Evolutionary conservation across 2,888 invertebrate species (phyloP).

Genomic region (Scelioninae gen. 1): DNA sequence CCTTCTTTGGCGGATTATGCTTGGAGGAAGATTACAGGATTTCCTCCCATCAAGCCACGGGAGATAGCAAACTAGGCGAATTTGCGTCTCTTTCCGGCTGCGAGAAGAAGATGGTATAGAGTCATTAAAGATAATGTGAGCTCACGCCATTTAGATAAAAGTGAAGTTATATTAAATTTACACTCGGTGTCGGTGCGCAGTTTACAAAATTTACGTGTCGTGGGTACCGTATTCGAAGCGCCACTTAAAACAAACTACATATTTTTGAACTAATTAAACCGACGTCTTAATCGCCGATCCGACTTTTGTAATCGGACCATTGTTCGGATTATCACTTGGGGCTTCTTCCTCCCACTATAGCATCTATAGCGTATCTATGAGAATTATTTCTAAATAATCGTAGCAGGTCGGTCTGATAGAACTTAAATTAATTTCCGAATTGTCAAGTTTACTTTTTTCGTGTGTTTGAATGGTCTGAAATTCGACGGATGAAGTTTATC

Average conservation of each 20-base stretch:
- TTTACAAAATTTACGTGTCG: conserved; percentile 57
- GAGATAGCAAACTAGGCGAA: conserved; percentile 71
- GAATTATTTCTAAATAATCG: neutral
- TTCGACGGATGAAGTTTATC: too few species aligned
- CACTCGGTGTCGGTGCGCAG: conserved; percentile 70
- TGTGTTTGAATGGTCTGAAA: too few species aligned
- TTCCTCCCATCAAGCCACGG: conserved; percentile 68
- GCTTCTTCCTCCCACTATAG: neutral
- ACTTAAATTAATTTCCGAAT: too few species aligned
- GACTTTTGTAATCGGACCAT: conserved; percentile 18
- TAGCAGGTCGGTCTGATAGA: neutral
- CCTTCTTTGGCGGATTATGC: conserved; percentile 77
- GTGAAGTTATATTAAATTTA: conserved; percentile 80
- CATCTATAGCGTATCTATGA: neutral
- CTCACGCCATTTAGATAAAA: conserved; percentile 80
- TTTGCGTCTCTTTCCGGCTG: conserved; percentile 71
- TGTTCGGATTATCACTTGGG: conserved; percentile 39
- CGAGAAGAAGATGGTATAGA: conserved; percentile 67
- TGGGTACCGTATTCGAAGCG: conserved; percentile 49
- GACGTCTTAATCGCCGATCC: conserved; percentile 29
- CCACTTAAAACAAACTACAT: conserved; percentile 52
- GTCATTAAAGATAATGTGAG: conserved; percentile 75
- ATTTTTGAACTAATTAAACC: conserved; percentile 59
- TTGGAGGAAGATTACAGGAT: conserved; percentile 73
- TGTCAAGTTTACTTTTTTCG: too few species aligned